Percentiles rank a stretch among this genome's conserved stretches.
These are phyloP conservation scores for Incurvaria masculella DNA, from an alignment of 2,888 invertebrate genomes.

Conservation along the genomic window DNA sequence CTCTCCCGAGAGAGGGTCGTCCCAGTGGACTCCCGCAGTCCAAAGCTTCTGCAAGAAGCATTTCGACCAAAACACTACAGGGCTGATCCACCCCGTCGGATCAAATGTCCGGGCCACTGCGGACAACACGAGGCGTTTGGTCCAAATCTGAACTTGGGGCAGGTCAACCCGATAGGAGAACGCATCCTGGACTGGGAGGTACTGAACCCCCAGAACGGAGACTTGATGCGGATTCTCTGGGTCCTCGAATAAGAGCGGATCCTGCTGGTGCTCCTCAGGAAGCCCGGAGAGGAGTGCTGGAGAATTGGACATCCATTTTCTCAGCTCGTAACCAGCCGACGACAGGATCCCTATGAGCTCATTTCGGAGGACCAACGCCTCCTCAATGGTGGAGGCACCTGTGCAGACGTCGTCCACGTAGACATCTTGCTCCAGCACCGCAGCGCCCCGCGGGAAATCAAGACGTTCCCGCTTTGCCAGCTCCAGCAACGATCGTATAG, in stretches of 20 bases:
- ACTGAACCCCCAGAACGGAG: constrained; percentile 4
- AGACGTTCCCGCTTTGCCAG: no score
- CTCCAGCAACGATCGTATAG: no score
- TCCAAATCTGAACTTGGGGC: neutral
- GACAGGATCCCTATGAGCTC: neutral
- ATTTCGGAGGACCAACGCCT: neutral
- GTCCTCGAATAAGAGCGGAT: neutral
- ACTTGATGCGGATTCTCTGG: neutral
- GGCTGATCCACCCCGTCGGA: neutral
- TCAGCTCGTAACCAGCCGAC: constrained; percentile 3
- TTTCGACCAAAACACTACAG: constrained; percentile 2
- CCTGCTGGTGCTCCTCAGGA: neutral
- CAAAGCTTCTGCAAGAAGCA: constrained; percentile 4
- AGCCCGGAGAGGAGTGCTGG: neutral
- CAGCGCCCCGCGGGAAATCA: neutral
- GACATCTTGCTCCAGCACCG: neutral
- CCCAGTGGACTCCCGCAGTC: neutral
- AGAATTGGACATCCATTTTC: constrained; percentile 3
- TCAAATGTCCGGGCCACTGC: constrained; percentile 1
- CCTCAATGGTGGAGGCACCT: neutral
- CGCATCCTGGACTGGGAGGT: neutral
- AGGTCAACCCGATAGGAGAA: constrained; percentile 1
- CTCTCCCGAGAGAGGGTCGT: neutral
- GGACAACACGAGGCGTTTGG: neutral
- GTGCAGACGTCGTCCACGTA: neutral